Conservation (phyloP, 2,113 vertebrate genomes). For the Dicaeum eximium region DNA sequence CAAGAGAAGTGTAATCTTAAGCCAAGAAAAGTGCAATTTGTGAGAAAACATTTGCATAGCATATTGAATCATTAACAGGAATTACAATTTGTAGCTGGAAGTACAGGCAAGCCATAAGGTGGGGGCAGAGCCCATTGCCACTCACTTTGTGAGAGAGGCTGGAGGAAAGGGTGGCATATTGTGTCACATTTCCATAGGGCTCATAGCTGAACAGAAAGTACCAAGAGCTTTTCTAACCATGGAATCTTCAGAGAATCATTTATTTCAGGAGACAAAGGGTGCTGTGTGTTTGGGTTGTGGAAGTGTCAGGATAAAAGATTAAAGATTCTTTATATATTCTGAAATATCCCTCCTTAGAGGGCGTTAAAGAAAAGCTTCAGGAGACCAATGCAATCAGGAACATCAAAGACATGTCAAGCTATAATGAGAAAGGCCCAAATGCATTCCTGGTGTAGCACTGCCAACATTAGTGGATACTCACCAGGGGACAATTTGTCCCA, state of each 20-base stretch:
- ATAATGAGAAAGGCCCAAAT: constrained; percentile 24
- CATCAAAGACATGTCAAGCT: constrained; percentile 37
- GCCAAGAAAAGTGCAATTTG: background rate
- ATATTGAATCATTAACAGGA: background rate
- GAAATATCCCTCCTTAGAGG: constrained; percentile 1
- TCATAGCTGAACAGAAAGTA: background rate
- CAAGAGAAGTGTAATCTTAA: background rate
- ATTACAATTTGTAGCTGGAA: background rate
- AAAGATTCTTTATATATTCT: constrained; percentile 24
- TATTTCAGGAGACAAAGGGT: background rate
- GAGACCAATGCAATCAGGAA: constrained; percentile 44
- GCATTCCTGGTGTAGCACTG: background rate
- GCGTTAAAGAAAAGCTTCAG: constrained; percentile 3
- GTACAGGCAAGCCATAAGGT: background rate
- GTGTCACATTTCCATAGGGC: background rate
- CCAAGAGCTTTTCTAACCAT: background rate
- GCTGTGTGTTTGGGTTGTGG: background rate
- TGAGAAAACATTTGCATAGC: background rate
- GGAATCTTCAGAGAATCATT: background rate
- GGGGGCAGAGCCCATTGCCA: background rate
- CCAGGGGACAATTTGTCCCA: constrained; percentile 9
- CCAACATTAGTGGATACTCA: background rate
- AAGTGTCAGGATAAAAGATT: constrained; percentile 11
- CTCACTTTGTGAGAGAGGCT: background rate
- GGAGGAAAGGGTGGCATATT: background rate